These are phyloP conservation scores for Saccopteryx leptura DNA, from an alignment of 2,113 vertebrate species.

Conservation along the genomic window DNA sequence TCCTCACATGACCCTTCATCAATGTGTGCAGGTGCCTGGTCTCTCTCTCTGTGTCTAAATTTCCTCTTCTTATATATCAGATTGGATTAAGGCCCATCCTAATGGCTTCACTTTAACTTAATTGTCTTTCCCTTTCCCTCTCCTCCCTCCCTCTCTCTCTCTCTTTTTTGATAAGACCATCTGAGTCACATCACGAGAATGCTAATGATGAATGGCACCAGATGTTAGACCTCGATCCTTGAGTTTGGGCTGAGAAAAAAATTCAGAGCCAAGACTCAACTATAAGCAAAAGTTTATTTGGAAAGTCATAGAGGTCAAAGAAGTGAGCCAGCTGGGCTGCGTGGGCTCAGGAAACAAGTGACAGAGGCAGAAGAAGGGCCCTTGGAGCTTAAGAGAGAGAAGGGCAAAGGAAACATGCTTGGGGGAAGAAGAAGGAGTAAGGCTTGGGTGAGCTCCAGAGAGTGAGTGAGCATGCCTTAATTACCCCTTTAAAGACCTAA, in stretches of 20 bases:
- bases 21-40: neutral
- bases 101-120: conserved; percentile 19
- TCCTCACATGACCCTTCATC: neutral
- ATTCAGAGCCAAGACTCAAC: neutral
- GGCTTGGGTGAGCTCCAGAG: neutral
- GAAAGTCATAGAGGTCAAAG: neutral
- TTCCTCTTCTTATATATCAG: conserved; percentile 37
- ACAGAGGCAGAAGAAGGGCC: neutral
- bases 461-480: neutral
- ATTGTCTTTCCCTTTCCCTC: neutral
- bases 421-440: neutral
- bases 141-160: too few species aligned
- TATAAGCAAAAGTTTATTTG: neutral
- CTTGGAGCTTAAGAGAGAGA: neutral
- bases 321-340: neutral
- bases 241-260: neutral
- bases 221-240: neutral
- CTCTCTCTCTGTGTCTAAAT: neutral
- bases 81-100: neutral
- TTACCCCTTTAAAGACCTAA: neutral
- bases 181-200: neutral
- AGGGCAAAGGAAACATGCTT: neutral
- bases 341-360: neutral
- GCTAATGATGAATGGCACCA: neutral
- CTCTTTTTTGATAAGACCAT: neutral